Conservation (phyloP, 2,113 vertebrate genomes). For the Antechinus stuartii region DNA sequence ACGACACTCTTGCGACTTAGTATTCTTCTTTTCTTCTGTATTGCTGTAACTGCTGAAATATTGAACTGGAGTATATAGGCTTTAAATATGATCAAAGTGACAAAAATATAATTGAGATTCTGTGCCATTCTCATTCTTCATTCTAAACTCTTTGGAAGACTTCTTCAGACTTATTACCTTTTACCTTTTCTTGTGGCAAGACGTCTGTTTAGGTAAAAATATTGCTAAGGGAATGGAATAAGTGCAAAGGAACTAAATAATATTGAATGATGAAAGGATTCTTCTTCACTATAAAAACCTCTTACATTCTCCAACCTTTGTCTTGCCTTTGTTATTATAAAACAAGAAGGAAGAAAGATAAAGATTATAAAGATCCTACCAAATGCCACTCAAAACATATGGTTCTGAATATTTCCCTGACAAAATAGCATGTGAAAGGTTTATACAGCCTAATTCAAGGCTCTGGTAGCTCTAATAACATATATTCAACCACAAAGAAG, state of each 20-base stretch:
- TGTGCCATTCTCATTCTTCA: neutral
- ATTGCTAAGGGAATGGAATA: neutral
- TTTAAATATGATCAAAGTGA: neutral
- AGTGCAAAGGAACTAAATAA: constrained; percentile 4
- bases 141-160: neutral
- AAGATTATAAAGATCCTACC: neutral
- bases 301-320: neutral
- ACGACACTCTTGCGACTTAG: neutral
- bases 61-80: neutral
- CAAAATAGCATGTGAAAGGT: neutral
- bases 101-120: neutral
- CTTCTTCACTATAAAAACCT: neutral
- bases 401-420: neutral
- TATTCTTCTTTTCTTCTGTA: neutral
- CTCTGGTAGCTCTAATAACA: constrained; percentile 4
- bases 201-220: neutral
- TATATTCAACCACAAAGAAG: neutral
- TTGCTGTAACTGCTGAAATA: neutral
- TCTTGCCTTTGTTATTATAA: neutral
- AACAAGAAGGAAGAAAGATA: neutral
- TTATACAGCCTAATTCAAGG: neutral
- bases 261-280: neutral
- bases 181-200: neutral
- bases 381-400: neutral
- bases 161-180: neutral